Percentiles rank a stretch among this genome's conserved stretches.
Conservation (phyloP, 1,140 invertebrate genomes). For the Amphibalanus amphitrite region DNA sequence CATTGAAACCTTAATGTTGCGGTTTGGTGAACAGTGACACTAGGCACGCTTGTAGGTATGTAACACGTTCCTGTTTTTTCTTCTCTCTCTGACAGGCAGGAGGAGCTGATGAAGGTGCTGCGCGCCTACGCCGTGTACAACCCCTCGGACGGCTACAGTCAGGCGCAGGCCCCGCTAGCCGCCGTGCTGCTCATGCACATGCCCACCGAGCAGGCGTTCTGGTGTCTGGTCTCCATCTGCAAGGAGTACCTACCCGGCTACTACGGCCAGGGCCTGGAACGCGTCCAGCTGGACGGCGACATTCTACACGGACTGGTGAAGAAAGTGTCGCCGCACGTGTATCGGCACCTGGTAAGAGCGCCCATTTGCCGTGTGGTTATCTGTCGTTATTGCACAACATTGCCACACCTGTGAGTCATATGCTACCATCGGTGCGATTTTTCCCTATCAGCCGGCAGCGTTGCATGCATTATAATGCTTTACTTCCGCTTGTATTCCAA, state of each 20-base stretch:
- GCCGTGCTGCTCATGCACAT: constrained; percentile 95
- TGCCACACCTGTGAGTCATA: no score
- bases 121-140: constrained; percentile 90
- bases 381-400: no score
- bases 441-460: no score
- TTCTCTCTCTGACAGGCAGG: constrained; percentile 42
- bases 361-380: no score
- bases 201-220: constrained; percentile 92
- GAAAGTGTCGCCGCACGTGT: constrained; percentile 60
- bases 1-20: no score
- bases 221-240: constrained; percentile 90
- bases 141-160: constrained; percentile 86
- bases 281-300: constrained; percentile 72
- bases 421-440: no score
- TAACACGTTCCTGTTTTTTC: constrained; percentile 5
- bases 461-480: no score
- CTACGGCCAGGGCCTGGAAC: constrained; percentile 36
- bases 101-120: constrained; percentile 80
- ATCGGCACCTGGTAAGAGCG: no score
- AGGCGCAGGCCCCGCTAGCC: constrained; percentile 91
- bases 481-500: no score
- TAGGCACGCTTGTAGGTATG: no score
- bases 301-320: constrained; percentile 79
- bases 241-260: constrained; percentile 85
- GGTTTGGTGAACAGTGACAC: no score